Percentiles rank a stretch among this genome's conserved stretches.
These are phyloP conservation scores for Danaus plexippus DNA, from an alignment of 1,140 invertebrate genomes.

Conservation along the genomic window DNA sequence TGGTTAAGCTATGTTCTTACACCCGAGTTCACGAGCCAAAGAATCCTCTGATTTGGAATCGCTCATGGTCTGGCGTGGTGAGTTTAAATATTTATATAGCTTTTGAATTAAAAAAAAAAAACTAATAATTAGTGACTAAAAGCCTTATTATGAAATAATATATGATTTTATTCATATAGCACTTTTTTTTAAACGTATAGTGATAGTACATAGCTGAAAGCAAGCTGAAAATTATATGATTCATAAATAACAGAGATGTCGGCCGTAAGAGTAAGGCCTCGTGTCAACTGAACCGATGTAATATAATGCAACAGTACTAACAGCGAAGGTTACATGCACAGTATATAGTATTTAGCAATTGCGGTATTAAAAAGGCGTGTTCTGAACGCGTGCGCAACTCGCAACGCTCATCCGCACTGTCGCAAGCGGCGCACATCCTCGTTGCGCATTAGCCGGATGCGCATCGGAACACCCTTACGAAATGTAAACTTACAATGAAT, in stretches of 20 bases:
- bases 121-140: too few relatives aligned
- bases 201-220: too few relatives aligned
- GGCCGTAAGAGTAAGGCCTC: conserved; percentile 27
- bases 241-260: too few relatives aligned
- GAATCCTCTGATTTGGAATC: conserved; percentile 58
- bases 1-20: conserved; percentile 66
- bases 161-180: too few relatives aligned
- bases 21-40: conserved; percentile 57
- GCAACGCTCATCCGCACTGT: conserved; percentile 59
- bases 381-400: conserved; percentile 29
- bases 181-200: too few relatives aligned
- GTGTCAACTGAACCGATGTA: conserved; percentile 52
- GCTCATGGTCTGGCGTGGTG: conserved; percentile 57
- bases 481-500: conserved; percentile 24
- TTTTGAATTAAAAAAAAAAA: too few relatives aligned
- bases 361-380: conserved; percentile 57
- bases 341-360: conserved; percentile 60
- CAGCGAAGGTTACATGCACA: conserved; percentile 61
- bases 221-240: too few relatives aligned
- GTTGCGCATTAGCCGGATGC: conserved; percentile 59
- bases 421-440: conserved; percentile 62
- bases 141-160: too few relatives aligned
- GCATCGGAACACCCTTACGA: conserved; percentile 50
- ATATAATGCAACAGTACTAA: conserved; percentile 60
- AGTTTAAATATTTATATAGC: conserved; percentile 20